Evolutionary conservation across 2,797 vertebrate genomes (phyloP), one percentile per base, ranked within the genome.

Genomic region (Micrastur ruficollis): DNA sequence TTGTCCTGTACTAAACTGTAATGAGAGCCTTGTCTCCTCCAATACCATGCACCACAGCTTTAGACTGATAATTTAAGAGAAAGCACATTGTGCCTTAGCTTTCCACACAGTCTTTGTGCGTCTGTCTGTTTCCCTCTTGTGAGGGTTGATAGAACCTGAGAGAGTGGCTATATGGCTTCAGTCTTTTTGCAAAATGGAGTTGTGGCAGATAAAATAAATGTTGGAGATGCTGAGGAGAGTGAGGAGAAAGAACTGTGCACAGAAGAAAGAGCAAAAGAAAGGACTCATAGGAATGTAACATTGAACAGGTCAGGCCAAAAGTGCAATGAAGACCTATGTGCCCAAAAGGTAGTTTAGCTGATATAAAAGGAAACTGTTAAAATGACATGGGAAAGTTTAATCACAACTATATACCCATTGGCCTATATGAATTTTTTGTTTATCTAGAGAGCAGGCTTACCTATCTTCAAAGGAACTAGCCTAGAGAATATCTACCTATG

Each of bases 11-110:
- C 66, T 92, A 79, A 95, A 58, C 42, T 81, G 31, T 53, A 92
- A 86, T 81, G 89, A 92, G 66, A 79, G 66, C 36, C 86, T 50
- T 95, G 86, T 92, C 91, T 92, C 46, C 53, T 90, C 29, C 36
- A 89, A 92, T 86, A 75, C 6, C 29, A 55, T 14, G 26, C 61
- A 86, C 13, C 42, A 72, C 50, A 74, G 53, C 12, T 89, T 81
- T 36, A 56, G 26, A 46, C 7, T 81, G 58, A 58, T 84, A 81
- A 86, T 32, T 40, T 65, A 72, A 78, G 23, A 72, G 68, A 92
- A 89, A 52, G 11, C 7, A 44, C 1, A 1, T 19, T 32, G 25
- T 13, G 8, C 32, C 31, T 34, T 34, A 38, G 21, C 12, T 90
- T 86, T 73, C 55, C 31, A 50, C 12, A 27, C 14, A 86, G 21